A percentile compares a stretch with the other conserved stretches of the same genome.
Evolutionary conservation across 2,888 invertebrate species (phyloP).

Genomic region (Pachymerium ferrugineum): DNA sequence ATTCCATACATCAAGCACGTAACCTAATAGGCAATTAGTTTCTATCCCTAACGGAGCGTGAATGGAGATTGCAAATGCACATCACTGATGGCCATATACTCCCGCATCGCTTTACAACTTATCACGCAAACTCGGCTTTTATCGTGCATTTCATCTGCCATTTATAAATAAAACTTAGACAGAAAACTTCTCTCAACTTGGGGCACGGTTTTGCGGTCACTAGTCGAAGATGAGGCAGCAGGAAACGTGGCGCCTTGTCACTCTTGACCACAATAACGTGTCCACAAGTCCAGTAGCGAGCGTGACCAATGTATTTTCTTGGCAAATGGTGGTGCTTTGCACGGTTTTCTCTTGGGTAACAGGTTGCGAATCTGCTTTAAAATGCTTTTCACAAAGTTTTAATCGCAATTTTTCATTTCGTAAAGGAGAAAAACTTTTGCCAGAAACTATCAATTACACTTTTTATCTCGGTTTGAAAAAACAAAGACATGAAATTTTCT

Average conservation of each 20-base stretch:
- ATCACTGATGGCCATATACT: slow-evolving; percentile 11
- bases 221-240: not conserved
- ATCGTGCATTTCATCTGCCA: not conserved
- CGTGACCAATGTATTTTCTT: not conserved
- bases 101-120: slow-evolving; percentile 23
- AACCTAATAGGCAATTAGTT: slow-evolving; percentile 27
- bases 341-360: not conserved
- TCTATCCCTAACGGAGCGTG: slow-evolving; percentile 24
- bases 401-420: too few relatives aligned
- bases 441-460: too few relatives aligned
- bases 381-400: too few relatives aligned
- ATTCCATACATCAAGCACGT: slow-evolving; percentile 21
- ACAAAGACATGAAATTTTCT: too few relatives aligned
- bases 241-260: not conserved
- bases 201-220: not conserved
- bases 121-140: slow-evolving; percentile 10
- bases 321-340: not conserved
- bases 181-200: not conserved
- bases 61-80: slow-evolving; percentile 20
- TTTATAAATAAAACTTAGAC: slow-evolving; percentile 5
- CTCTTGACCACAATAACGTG: slow-evolving; percentile 3
- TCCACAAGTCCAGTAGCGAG: not conserved
- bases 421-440: too few relatives aligned
- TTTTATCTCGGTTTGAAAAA: too few relatives aligned
- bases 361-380: not conserved